Base-by-base conservation (phyloP, 2,888 invertebrate genomes). In the Nemotelus nigrinus region DNA sequence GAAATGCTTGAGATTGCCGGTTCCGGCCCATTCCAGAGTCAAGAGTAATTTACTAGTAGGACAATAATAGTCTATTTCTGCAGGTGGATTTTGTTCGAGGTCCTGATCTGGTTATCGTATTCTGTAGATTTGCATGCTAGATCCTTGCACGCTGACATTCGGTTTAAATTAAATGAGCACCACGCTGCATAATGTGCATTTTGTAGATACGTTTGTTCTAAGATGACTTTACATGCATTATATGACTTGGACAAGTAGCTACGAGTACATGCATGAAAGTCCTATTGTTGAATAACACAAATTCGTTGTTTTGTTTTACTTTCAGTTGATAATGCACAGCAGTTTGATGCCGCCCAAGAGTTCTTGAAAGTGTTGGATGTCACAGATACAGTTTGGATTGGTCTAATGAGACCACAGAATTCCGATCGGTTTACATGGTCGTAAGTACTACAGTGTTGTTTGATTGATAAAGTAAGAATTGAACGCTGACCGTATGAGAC, bases 301-400 rank as follows among this genome's bases (percentile, higher is more conserved):
- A 25, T 25, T 25, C 25, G 63, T 67, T 67, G 43, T 43, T n/a
- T 47, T 44, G 65, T 65, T 72, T 65, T 48, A 25, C 50, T 82
- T 81, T 64, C 83, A 94, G 94, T 94, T 83, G 93, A 94, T 84
- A 92, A 92, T 78, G 92, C 92, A 80, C 92, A 91, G 58, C 93
- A 94, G 87, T 94, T 92, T 84, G 94, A 94, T 84, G 93, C 93
- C 58, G 92, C 93, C 76, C 89, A 93, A 80, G 93, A 93, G 47
- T 93, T 93, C 84, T 89, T 94, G 80, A 93, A 93, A 85, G 93
- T 93, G 85, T 86, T 94, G 87, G 93, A 94, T 85, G 93, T 94
- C 79, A 90, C 91, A 60, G 93, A 92, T 84, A 92, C 92, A 76
- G 93, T 94, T 79, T 94, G 94, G 94, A 93, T 94, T 82, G 94